These are phyloP conservation scores for Phenganax marumi DNA, from an alignment of 92 coral and sea anemone species.

Conservation along the genomic window DNA sequence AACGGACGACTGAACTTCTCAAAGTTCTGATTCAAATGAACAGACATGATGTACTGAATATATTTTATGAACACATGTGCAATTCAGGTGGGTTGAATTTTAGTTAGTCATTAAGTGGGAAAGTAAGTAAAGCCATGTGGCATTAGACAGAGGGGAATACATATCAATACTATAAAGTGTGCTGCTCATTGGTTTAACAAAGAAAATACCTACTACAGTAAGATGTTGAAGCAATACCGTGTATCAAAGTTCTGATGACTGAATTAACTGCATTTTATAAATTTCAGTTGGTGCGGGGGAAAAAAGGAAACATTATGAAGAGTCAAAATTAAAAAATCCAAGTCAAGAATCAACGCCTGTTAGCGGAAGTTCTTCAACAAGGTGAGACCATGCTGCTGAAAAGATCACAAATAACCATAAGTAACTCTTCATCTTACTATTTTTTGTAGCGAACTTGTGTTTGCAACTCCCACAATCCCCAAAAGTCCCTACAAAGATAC, in stretches of 20 bases:
- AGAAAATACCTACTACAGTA: too few species aligned
- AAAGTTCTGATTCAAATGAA: slow-evolving; percentile 50
- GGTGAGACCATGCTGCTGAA: not conserved
- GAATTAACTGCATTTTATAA: not conserved
- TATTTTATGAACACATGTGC: not conserved
- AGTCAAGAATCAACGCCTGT: slow-evolving; percentile 33
- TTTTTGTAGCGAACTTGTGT: not conserved
- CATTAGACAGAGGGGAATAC: too few species aligned
- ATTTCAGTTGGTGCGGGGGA: not conserved
- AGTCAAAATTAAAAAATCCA: not conserved
- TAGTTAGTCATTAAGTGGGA: too few species aligned
- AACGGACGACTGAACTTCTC: slow-evolving; percentile 52
- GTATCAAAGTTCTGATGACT: not conserved
- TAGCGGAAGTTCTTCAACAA: not conserved
- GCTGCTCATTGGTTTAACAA: too few species aligned
- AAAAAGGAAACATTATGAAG: not conserved
- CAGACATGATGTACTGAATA: slow-evolving; percentile 66
- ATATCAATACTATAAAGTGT: too few species aligned
- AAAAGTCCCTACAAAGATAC: slow-evolving; percentile 2
- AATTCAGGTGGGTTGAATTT: not conserved
- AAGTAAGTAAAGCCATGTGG: too few species aligned
- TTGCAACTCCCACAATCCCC: not conserved
- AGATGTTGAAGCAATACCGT: too few species aligned
- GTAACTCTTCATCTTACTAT: not conserved
- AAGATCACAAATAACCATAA: not conserved